phyloP scores from a whole-genome alignment of 2,113 vertebrate genomes.

The Regulus satrapa region DNA sequence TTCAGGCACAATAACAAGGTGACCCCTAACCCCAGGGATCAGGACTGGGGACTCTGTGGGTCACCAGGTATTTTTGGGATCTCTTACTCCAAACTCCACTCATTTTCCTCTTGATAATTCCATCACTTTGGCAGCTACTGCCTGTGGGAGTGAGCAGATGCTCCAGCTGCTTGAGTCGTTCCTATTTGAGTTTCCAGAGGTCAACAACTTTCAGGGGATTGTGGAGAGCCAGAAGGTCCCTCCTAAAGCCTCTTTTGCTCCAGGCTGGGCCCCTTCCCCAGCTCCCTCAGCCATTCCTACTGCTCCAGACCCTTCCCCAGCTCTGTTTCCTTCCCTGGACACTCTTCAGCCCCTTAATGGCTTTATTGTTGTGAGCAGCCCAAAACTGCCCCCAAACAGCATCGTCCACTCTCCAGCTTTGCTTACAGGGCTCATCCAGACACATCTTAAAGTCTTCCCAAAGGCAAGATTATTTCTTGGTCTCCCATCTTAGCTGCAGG shows the following conservation, averaged over 20 bases:
- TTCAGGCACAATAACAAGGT: background rate
- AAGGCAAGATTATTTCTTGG: background rate
- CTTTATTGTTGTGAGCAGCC: fast-evolving
- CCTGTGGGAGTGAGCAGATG: fast-evolving
- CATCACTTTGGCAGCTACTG: background rate
- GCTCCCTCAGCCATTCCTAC: background rate
- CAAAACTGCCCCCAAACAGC: background rate
- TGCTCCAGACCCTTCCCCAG: background rate
- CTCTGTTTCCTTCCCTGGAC: background rate
- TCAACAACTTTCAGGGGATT: background rate
- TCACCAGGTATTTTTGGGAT: background rate
- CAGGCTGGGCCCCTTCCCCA: background rate
- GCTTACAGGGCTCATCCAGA: background rate
- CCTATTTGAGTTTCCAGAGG: background rate
- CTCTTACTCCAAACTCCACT: background rate
- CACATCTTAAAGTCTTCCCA: background rate
- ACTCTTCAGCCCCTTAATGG: background rate
- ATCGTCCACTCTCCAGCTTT: fast-evolving
- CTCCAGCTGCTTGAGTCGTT: background rate
- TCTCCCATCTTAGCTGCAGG: background rate
- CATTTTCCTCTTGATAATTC: background rate
- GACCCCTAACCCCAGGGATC: background rate
- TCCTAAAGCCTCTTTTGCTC: background rate
- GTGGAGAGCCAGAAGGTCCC: background rate
- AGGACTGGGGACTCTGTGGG: background rate